A percentile compares a stretch with the other conserved stretches of the same genome.
phyloP scores from a whole-genome alignment of 1,140 invertebrate species.

The Asbolus verrucosus region DNA sequence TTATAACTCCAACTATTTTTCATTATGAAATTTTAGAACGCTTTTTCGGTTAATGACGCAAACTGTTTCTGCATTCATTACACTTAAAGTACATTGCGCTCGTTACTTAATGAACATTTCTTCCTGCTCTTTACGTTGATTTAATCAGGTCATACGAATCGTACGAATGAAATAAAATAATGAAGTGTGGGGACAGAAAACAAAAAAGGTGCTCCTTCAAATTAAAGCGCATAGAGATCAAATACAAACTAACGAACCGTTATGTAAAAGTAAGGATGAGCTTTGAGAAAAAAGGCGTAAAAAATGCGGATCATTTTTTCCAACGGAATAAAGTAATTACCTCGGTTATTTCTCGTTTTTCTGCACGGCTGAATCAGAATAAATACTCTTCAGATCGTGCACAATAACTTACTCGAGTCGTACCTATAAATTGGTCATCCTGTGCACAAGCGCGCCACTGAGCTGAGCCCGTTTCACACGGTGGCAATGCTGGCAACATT shows the following conservation, averaged over 20 bases:
- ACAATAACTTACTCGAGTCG: slow-evolving; percentile 55
- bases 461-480: neutral
- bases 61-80: no score
- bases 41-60: no score
- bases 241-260: slow-evolving; percentile 35
- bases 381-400: slow-evolving; percentile 53
- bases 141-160: no score
- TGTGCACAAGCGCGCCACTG: slow-evolving; percentile 13
- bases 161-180: slow-evolving; percentile 7
- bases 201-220: neutral
- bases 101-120: no score
- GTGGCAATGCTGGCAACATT: neutral
- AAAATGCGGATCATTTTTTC: slow-evolving; percentile 35
- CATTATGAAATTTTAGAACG: no score
- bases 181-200: neutral
- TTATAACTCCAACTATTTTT: no score
- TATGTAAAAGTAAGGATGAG: slow-evolving; percentile 18
- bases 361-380: slow-evolving; percentile 52
- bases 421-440: slow-evolving; percentile 54
- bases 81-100: no score
- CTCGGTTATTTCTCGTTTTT: slow-evolving; percentile 54
- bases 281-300: slow-evolving; percentile 3
- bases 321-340: slow-evolving; percentile 53
- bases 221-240: slow-evolving; percentile 15
- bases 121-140: no score